Percentiles rank a stretch among this genome's conserved stretches.
Conservation (phyloP, 2,888 invertebrate species). For the Limnephilus rhombicus region DNA sequence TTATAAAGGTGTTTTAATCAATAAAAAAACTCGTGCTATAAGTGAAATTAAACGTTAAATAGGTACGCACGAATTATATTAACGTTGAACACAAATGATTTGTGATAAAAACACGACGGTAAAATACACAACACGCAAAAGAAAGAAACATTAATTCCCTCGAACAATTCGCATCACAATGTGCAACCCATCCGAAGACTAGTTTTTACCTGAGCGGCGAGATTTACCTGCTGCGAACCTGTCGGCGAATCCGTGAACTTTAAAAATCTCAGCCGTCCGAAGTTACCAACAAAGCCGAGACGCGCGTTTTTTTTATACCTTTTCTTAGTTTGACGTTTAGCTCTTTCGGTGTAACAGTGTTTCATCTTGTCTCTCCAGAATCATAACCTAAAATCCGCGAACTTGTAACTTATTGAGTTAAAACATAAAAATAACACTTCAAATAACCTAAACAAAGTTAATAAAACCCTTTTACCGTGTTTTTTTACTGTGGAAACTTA, state of each 20-base stretch:
- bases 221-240: conserved; percentile 22
- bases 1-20: too few species aligned
- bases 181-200: neutral
- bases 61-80: too few species aligned
- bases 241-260: conserved; percentile 14
- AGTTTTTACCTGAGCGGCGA: neutral
- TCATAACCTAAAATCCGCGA: conserved; percentile 9
- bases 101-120: neutral
- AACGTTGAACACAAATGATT: too few species aligned
- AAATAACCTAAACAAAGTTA: neutral
- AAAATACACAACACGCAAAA: neutral
- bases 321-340: conserved; percentile 44
- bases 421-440: neutral
- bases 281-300: conserved; percentile 25
- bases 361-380: neutral
- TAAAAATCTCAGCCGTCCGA: neutral
- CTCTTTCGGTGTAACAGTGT: conserved; percentile 9
- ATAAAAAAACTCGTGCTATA: too few species aligned
- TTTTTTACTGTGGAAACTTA: neutral
- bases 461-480: neutral
- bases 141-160: neutral
- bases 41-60: too few species aligned
- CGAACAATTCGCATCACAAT: neutral
- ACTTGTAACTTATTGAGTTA: neutral
- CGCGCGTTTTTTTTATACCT: conserved; percentile 23